These are phyloP conservation scores for Lumbricus terrestris DNA, from an alignment of 2,888 invertebrate species.

Conservation along the genomic window DNA sequence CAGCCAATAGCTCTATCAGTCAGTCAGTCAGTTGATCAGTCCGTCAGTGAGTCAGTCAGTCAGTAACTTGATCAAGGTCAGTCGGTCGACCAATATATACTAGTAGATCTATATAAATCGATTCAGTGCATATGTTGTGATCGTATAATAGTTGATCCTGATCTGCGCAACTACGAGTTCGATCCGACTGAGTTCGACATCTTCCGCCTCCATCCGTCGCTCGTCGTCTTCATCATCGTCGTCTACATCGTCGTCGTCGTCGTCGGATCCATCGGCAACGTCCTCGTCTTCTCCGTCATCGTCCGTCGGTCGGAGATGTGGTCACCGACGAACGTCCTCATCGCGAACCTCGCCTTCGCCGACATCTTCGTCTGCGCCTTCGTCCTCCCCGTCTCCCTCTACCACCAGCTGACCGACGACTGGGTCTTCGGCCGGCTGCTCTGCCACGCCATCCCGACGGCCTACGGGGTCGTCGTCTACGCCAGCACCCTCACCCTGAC, in stretches of 20 bases:
- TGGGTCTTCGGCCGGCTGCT: conserved; percentile 54
- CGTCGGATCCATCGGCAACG: conserved; percentile 52
- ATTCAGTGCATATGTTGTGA: neutral
- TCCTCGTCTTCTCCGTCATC: conserved; percentile 51
- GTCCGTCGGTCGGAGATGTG: conserved; percentile 49
- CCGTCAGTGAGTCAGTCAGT: too few species aligned
- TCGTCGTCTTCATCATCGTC: conserved; percentile 33
- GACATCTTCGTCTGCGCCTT: conserved; percentile 55
- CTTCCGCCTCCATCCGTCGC: conserved; percentile 14
- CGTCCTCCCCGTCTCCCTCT: conserved; percentile 54
- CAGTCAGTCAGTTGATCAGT: neutral
- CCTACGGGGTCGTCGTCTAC: conserved; percentile 55
- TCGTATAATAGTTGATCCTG: neutral
- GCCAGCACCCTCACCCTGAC: conserved; percentile 53
- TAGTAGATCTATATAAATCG: too few species aligned
- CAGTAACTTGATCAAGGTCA: too few species aligned
- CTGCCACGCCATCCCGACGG: conserved; percentile 52
- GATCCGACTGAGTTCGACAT: conserved; percentile 5
- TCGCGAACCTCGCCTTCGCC: conserved; percentile 52
- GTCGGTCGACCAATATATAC: neutral
- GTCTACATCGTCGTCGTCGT: conserved; percentile 45
- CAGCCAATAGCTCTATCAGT: too few species aligned
- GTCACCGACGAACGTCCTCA: conserved; percentile 57
- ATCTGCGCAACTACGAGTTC: neutral
- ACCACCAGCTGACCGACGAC: conserved; percentile 53